Base-by-base conservation (phyloP, 2,888 invertebrate genomes). In the Stenchaetothrips biformis region DNA sequence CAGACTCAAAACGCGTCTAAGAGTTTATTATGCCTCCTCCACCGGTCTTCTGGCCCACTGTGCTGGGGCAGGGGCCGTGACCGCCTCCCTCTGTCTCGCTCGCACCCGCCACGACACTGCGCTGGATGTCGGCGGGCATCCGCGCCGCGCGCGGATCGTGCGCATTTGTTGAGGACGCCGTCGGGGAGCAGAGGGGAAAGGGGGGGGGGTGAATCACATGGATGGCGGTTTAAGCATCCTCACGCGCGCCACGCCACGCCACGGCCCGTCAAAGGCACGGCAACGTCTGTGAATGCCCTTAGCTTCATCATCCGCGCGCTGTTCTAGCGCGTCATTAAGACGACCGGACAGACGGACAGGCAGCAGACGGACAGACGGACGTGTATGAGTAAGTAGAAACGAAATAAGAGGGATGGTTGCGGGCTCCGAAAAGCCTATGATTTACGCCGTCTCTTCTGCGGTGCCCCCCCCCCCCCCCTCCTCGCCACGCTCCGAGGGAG, bases 151-250 rank as follows among this genome's bases (percentile, higher is more conserved):
- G 13, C 53, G 16, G 53, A 13, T 53, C 16, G 53, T 53, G 13
- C 59, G 59, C 59, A 13, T 16, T 37, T 59, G 59, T 59, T 6
- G 13, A 59, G 59, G 59, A 59, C 59, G 59, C 59, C 6, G 18
- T 18, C 59, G 59, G 6, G 13, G 13, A 18, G 59, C 59, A 16
- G 6, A 18, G 18, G 59, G 18, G 59, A 59, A 16, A 6, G 53
- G 53, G 6, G 53, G 16, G 16, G 4, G 53, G 13, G 18, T 7
- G 53, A 53, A 53, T 53, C 53, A 53, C 53, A 53, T 53, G 11
- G 67, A 74, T 74, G 67, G 67, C 67, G 25, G 25, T 74, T 25
- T 74, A 74, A 74, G 67, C 67, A 74, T 74, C 67, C 67, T 74
- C 67, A 25, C 67, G 67, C 37, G 37, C 37, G 37, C 37, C 37